These are phyloP conservation scores for Xerus rutilus DNA, from an alignment of 2,797 vertebrate genomes.

Conservation along the genomic window DNA sequence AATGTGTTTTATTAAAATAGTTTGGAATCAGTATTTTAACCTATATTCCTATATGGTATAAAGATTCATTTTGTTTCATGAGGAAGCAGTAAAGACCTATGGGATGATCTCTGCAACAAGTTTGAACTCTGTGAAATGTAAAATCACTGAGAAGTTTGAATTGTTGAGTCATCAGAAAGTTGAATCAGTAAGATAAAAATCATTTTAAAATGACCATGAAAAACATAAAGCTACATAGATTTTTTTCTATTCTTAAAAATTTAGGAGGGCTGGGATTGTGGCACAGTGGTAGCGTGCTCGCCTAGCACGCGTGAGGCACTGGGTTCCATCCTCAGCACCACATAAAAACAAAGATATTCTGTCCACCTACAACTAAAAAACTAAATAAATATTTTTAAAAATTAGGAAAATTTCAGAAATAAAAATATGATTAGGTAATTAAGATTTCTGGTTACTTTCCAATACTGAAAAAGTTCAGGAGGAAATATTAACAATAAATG, in stretches of 20 bases:
- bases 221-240: not conserved
- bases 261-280: not conserved
- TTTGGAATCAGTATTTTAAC: not conserved
- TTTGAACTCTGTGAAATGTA: not conserved
- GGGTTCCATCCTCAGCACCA: too few species aligned
- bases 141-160: not conserved
- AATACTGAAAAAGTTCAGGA: not conserved
- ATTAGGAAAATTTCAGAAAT: not conserved
- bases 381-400: not conserved
- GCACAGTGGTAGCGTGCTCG: too few species aligned
- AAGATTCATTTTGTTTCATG: not conserved
- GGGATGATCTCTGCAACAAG: not conserved
- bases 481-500: conserved; percentile 19
- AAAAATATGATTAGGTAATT: conserved; percentile 14
- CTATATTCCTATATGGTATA: not conserved
- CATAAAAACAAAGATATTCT: too few species aligned
- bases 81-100: not conserved
- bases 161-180: not conserved
- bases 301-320: too few species aligned
- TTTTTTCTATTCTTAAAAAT: conserved; percentile 17
- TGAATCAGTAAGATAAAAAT: not conserved
- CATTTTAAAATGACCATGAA: not conserved
- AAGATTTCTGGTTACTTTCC: not conserved
- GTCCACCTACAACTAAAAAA: too few species aligned
- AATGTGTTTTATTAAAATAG: not conserved